Evolutionary conservation across 2,797 vertebrate genomes (phyloP).

Genomic region (Rhincodon typus): DNA sequence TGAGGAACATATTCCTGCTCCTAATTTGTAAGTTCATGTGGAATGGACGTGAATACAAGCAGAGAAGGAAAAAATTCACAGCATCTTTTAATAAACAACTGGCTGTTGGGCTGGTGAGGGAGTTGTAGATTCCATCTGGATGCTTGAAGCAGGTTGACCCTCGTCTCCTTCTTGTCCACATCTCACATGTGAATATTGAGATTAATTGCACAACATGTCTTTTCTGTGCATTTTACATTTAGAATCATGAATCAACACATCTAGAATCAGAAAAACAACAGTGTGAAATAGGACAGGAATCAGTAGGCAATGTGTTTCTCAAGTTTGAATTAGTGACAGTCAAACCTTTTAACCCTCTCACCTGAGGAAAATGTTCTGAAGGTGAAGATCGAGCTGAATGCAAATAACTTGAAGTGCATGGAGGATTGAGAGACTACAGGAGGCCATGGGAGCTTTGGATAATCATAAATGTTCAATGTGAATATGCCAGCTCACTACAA

Average conservation of each 20-base stretch:
- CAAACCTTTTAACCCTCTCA: not conserved
- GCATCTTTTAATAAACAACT: not conserved
- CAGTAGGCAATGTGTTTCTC: too few species aligned
- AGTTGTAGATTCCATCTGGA: not conserved
- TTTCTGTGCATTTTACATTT: not conserved
- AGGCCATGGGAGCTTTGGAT: not conserved
- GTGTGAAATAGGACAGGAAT: not conserved
- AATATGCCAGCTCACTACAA: too few species aligned
- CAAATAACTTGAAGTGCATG: not conserved
- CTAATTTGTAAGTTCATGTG: not conserved
- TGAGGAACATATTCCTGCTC: too few species aligned
- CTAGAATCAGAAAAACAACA: not conserved
- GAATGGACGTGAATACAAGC: not conserved
- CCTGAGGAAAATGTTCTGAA: not conserved
- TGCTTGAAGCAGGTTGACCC: not conserved
- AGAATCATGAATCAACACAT: not conserved
- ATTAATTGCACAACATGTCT: not conserved
- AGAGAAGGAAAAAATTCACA: not conserved
- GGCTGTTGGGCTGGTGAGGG: not conserved
- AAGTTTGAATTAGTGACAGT: not conserved
- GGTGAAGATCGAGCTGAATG: not conserved
- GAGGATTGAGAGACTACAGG: not conserved
- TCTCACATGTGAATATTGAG: not conserved
- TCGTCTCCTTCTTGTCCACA: not conserved
- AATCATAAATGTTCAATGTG: not conserved